Evolutionary conservation across 2,888 invertebrate species (phyloP).

Genomic region (Athalia cordata): DNA sequence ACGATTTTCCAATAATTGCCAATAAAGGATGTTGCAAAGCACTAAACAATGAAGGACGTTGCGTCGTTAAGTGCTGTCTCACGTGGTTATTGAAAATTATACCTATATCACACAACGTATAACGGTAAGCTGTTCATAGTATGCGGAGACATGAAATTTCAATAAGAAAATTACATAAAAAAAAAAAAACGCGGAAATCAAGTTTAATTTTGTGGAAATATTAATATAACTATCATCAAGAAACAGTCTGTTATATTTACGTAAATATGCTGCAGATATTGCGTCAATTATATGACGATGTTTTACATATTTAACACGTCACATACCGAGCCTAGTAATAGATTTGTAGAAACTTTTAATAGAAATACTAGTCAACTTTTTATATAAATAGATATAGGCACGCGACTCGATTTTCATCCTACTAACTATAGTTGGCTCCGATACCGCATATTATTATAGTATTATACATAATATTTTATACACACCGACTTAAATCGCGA

Average conservation of each 20-base stretch:
- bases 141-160: too few species aligned
- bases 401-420: slow-evolving; percentile 10
- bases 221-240: too few species aligned
- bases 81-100: too few species aligned
- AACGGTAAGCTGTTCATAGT: too few species aligned
- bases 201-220: too few species aligned
- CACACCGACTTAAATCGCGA: background rate
- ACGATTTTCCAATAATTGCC: too few species aligned
- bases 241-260: background rate
- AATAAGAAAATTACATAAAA: too few species aligned
- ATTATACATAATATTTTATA: background rate
- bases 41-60: too few species aligned
- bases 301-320: slow-evolving; percentile 4
- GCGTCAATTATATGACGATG: slow-evolving; percentile 13
- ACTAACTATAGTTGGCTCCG: slow-evolving; percentile 32
- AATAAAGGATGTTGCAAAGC: too few species aligned
- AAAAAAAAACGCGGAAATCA: too few species aligned
- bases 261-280: background rate
- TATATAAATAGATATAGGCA: slow-evolving; percentile 31
- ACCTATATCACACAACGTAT: too few species aligned
- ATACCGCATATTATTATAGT: slow-evolving; percentile 1
- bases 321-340: background rate
- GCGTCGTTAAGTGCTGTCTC: too few species aligned
- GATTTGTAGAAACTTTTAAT: slow-evolving; percentile 18
- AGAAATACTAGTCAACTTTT: slow-evolving; percentile 35